Conservation (phyloP, 2,888 invertebrate species). For the Sesia apiformis region DNA sequence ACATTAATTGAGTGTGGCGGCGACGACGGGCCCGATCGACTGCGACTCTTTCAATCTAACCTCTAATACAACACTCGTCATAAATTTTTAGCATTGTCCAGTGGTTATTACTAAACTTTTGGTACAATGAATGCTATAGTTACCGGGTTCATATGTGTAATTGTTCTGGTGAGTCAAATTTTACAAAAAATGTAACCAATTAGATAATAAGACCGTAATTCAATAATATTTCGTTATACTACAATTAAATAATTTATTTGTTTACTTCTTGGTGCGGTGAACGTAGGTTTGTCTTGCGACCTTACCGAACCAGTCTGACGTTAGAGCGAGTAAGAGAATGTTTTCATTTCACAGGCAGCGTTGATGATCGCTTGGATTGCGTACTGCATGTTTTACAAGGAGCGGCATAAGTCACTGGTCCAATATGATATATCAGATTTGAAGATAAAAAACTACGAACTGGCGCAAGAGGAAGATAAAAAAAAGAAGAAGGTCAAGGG, state of each 20-base stretch:
- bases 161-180: conserved; percentile 48
- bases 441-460: conserved; percentile 30
- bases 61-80: conserved; percentile 45
- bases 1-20: conserved; percentile 53
- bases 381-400: conserved; percentile 60
- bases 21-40: conserved; percentile 31
- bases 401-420: conserved; percentile 47
- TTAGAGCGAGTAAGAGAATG: background rate
- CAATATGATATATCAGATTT: conserved; percentile 51
- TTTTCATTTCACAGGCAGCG: conserved; percentile 35
- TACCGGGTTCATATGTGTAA: conserved; percentile 48
- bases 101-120: no score
- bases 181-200: background rate
- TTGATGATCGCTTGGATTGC: conserved; percentile 51
- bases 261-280: no score
- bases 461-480: conserved; percentile 24
- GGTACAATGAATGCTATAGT: conserved; percentile 45
- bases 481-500: conserved; percentile 12
- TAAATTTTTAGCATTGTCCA: conserved; percentile 9
- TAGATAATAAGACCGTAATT: no score
- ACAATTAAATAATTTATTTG: no score
- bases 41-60: conserved; percentile 41
- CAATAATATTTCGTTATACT: no score
- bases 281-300: background rate
- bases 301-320: background rate